These are phyloP conservation scores for Cherax destructor DNA, from an alignment of 1,140 invertebrate species.

Conservation along the genomic window DNA sequence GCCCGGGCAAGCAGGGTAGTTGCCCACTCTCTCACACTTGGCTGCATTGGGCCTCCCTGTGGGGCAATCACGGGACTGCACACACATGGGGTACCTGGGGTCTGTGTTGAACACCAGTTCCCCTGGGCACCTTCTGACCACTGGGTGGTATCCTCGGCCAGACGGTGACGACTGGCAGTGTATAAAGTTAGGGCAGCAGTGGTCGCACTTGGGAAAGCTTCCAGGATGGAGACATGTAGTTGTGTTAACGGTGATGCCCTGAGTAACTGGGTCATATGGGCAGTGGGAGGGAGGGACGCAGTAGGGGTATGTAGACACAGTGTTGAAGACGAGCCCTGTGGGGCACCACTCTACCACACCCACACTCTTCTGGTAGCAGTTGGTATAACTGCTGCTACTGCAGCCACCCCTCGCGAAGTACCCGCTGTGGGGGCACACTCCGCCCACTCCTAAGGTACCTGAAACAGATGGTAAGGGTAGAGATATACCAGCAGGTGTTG, in stretches of 20 bases:
- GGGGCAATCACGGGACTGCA: constrained; percentile 20
- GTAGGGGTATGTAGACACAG: constrained; percentile 44
- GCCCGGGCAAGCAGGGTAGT: constrained; percentile 49
- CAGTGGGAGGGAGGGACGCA: constrained; percentile 42
- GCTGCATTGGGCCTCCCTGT: not conserved
- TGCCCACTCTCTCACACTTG: constrained; percentile 20
- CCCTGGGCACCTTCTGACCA: constrained; percentile 22
- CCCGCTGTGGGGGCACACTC: constrained; percentile 2
- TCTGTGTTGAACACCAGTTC: constrained; percentile 50
- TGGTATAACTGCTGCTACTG: constrained; percentile 1
- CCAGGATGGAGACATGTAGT: constrained; percentile 53
- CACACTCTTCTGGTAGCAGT: constrained; percentile 37
- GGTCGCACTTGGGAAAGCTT: constrained; percentile 40
- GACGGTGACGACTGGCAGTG: constrained; percentile 19
- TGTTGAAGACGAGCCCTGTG: constrained; percentile 44
- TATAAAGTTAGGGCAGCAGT: constrained; percentile 49
- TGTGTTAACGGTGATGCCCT: constrained; percentile 11
- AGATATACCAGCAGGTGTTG: not conserved
- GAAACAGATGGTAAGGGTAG: not conserved
- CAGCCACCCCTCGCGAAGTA: constrained; percentile 40
- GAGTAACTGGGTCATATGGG: constrained; percentile 39
- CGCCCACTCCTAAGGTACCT: not conserved
- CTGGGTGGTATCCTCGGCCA: constrained; percentile 2
- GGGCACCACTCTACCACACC: constrained; percentile 28
- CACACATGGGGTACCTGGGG: constrained; percentile 41